These are phyloP conservation scores for Diploscapter pachys DNA, from an alignment of 1,140 invertebrate species.

Conservation along the genomic window DNA sequence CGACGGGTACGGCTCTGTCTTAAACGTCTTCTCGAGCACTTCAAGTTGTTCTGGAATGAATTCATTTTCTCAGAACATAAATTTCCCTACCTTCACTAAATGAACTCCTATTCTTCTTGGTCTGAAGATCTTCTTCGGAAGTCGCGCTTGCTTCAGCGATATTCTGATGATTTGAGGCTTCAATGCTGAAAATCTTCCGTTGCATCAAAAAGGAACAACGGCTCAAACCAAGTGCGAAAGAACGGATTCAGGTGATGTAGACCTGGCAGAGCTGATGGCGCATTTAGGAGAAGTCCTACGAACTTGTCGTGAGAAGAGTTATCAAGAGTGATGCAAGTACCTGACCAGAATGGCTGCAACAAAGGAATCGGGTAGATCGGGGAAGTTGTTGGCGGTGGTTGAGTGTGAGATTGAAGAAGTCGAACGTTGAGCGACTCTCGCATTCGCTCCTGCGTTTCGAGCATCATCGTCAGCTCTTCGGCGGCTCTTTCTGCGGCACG, in stretches of 20 bases:
- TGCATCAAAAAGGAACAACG: background rate
- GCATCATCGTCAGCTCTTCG: conserved; percentile 51
- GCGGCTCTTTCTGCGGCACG: conserved; percentile 57
- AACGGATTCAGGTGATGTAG: conserved; percentile 16
- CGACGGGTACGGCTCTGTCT: conserved; percentile 31
- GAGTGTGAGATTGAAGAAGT: background rate
- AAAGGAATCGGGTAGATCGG: conserved; percentile 1
- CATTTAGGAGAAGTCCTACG: conserved; percentile 22
- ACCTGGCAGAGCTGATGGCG: background rate
- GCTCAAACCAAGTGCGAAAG: conserved; percentile 3
- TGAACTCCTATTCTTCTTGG: conserved; percentile 15
- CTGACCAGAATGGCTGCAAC: conserved; percentile 6
- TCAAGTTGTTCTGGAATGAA: conserved; percentile 44
- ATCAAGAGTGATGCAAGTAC: background rate
- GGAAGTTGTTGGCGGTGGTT: conserved; percentile 20
- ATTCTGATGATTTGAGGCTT: too few species aligned
- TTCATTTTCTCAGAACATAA: too few species aligned
- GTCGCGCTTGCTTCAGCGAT: background rate
- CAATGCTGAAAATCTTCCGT: too few species aligned
- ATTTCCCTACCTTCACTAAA: conserved; percentile 17
- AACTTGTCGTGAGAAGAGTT: background rate
- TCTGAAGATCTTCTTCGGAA: conserved; percentile 11
- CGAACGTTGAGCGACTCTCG: background rate
- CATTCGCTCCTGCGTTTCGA: conserved; percentile 28
- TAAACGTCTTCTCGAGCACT: conserved; percentile 43